phyloP scores from a whole-genome alignment of 2,113 vertebrate species.

The Pungitius pungitius region DNA sequence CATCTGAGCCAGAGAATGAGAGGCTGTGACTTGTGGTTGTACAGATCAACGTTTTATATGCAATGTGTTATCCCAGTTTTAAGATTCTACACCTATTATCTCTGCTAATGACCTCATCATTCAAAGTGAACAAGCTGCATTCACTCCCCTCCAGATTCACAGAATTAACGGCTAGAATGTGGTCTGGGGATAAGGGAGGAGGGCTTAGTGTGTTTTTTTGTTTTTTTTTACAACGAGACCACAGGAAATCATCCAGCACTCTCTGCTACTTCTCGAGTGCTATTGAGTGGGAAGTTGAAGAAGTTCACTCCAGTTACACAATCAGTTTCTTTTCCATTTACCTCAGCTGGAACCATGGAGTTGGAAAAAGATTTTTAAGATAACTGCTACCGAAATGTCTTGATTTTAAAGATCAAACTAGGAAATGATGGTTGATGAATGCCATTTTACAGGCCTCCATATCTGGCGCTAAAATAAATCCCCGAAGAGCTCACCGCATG shows the following conservation, averaged over 20 bases:
- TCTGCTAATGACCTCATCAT: slow-evolving; percentile 72
- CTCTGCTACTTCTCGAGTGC: slow-evolving; percentile 32
- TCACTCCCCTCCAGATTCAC: slow-evolving; percentile 40
- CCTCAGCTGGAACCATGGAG: slow-evolving; percentile 26
- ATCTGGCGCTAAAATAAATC: slow-evolving; percentile 11
- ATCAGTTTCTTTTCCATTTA: slow-evolving; percentile 27
- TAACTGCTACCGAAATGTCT: slow-evolving; percentile 33
- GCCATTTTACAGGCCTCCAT: slow-evolving; percentile 19
- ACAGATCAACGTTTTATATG: slow-evolving; percentile 56
- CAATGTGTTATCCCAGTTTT: slow-evolving; percentile 61
- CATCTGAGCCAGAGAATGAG: slow-evolving; percentile 59
- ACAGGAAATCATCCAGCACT: slow-evolving; percentile 52
- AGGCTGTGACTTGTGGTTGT: slow-evolving; percentile 52
- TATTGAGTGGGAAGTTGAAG: slow-evolving; percentile 43
- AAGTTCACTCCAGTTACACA: slow-evolving; percentile 37
- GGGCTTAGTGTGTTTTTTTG: background rate
- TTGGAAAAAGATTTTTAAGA: slow-evolving; percentile 25
- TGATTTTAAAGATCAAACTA: slow-evolving; percentile 21
- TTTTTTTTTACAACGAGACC: slow-evolving; percentile 8
- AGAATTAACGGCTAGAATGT: slow-evolving; percentile 47
- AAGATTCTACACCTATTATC: slow-evolving; percentile 68
- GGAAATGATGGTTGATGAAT: slow-evolving; percentile 35
- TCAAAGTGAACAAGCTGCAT: slow-evolving; percentile 62
- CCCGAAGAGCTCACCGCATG: slow-evolving; percentile 14
- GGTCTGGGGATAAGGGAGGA: background rate